A percentile compares a stretch with the other conserved stretches of the same genome.
These are phyloP conservation scores for Meliscaeva auricollis DNA, from an alignment of 2,888 invertebrate genomes.

Conservation along the genomic window DNA sequence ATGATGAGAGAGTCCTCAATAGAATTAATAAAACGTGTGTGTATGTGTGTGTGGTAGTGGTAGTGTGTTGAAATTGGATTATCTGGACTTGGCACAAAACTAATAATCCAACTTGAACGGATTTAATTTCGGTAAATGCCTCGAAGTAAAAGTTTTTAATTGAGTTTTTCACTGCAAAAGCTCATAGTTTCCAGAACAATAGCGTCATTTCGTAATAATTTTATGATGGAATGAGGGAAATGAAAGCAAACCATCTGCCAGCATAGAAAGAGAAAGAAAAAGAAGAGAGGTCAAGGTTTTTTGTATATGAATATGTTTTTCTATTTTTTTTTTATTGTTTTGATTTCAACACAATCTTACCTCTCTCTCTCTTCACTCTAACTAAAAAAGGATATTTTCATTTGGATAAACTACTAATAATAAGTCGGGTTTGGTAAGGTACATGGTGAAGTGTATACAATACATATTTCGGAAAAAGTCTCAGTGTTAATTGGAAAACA, in stretches of 20 bases:
- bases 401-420: constrained; percentile 17
- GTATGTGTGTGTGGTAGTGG: too few species aligned
- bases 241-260: constrained; percentile 4
- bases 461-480: background rate
- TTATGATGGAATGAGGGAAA: background rate
- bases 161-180: constrained; percentile 61
- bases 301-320: background rate
- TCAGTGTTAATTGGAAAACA: constrained; percentile 29
- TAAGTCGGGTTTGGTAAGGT: background rate
- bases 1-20: background rate
- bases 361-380: too few species aligned
- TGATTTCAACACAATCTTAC: background rate
- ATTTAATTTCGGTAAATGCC: constrained; percentile 65
- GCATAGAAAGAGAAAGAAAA: background rate
- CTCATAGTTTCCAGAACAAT: constrained; percentile 19
- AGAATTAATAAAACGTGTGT: background rate
- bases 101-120: constrained; percentile 68
- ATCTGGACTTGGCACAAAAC: constrained; percentile 50
- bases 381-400: background rate
- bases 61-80: too few species aligned
- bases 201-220: constrained; percentile 44
- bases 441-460: background rate
- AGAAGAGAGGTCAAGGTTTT: constrained; percentile 10
- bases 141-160: constrained; percentile 69
- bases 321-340: background rate